Base-by-base conservation (phyloP, 1,140 invertebrate genomes). In the Andrena cerasifolii region DNA sequence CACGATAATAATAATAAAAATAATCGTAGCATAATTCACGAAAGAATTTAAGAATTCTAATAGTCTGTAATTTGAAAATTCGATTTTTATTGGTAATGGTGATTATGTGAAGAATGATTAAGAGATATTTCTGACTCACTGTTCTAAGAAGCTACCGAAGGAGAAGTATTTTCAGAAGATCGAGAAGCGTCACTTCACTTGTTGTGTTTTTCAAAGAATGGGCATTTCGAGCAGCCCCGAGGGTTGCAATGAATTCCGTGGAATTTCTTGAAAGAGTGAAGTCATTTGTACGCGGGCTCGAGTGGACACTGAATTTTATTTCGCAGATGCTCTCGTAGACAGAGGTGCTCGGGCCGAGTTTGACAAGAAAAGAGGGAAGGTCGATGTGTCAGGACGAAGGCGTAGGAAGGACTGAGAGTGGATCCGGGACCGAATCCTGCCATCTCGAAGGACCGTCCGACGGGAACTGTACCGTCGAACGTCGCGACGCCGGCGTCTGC, bases 391-490 rank as follows among this genome's bases (percentile, higher is more conserved):
- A 77, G 84, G 81, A 82, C 84, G 86, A 82, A 82, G 86, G 84
- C 83, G 83, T 84, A 86, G 85, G 77, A 89, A 87, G 88, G 86
- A 90, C 89, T 89, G 87, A 89, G 85, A 70, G 80, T 84, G 71
- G 76, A 85, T 80, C 70, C 78, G 76, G 80, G 80, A 82, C 77
- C 70, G 79, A 84, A 88, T 83, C 83, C 88, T 90, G 85, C 88
- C 90, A 90, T 88, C 90, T 91, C 90, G 89, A 89, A 87, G 86
- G 89, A 89, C 87, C 88, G 89, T 90, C 88, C 82, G 89, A 90
- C 89, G 90, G 86, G 90, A 90, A 91, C 91, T 92, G 91, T 91
- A 90, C 90, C 88, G 89, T 90, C 86, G 90, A 91, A 91, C 90
- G 90, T 91, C 90, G 90, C 90, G 90, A 90, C 89, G 90, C 83